Conservation (phyloP, 1,140 invertebrate species). For the Pseudomyrmex sp. region DNA sequence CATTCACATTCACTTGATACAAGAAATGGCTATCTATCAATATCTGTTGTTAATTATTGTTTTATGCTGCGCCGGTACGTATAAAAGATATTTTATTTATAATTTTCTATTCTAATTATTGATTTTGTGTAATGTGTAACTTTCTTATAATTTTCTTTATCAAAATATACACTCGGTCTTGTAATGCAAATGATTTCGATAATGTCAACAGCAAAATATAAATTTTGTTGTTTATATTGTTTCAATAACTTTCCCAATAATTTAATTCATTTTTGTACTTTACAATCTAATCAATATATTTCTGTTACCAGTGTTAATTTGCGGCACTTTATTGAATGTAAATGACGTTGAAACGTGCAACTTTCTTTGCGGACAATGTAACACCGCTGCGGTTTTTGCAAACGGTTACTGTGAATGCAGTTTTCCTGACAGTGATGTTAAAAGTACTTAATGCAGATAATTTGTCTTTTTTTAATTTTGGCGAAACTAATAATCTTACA, state of each 20-base stretch:
- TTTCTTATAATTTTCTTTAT: not conserved
- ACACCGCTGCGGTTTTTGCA: constrained; percentile 44
- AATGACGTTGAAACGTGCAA: constrained; percentile 59
- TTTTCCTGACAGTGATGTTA: constrained; percentile 36
- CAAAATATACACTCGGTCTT: no score
- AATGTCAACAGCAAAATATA: not conserved
- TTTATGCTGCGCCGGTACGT: constrained; percentile 37
- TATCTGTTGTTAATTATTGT: constrained; percentile 37
- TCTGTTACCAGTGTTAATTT: constrained; percentile 39
- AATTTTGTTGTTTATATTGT: not conserved
- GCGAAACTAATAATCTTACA: not conserved
- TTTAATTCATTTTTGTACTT: no score
- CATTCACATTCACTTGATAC: not conserved
- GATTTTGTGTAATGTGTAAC: not conserved
- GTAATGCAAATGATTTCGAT: no score
- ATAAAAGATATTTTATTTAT: not conserved
- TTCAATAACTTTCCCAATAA: no score
- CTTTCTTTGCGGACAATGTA: constrained; percentile 59
- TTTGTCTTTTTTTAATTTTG: not conserved
- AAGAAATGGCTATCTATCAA: constrained; percentile 9
- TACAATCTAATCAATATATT: not conserved
- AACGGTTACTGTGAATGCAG: constrained; percentile 65
- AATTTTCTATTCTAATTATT: not conserved
- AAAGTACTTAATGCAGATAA: constrained; percentile 55
- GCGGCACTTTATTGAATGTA: constrained; percentile 27